A percentile compares a stretch with the other conserved stretches of the same genome.
Evolutionary conservation across 2,113 vertebrate genomes (phyloP).

Genomic region (Sylvicapra grimmia): DNA sequence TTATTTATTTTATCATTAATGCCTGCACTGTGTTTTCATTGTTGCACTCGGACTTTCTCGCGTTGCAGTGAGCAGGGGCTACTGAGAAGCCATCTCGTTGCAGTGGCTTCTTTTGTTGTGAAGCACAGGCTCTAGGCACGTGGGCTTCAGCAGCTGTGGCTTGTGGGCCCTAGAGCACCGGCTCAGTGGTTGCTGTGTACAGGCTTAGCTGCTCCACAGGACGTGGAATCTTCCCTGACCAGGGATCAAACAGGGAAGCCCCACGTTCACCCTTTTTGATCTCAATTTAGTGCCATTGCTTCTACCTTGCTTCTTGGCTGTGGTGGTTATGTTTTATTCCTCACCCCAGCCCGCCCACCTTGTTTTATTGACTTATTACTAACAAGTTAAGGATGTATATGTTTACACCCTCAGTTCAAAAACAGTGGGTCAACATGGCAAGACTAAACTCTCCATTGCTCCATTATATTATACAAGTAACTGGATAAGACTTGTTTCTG

Average conservation of each 20-base stretch:
- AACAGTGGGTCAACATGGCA: too few species aligned
- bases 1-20: neutral
- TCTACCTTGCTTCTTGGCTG: neutral
- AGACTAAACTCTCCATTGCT: neutral
- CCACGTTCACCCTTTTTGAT: neutral
- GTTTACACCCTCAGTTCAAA: too few species aligned
- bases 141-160: neutral
- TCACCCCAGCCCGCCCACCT: too few species aligned
- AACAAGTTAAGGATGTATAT: too few species aligned
- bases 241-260: neutral
- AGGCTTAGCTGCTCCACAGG: neutral
- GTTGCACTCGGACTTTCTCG: neutral
- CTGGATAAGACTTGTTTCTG: neutral
- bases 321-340: fast-evolving
- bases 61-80: neutral
- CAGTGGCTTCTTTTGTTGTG: fast-evolving
- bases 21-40: neutral
- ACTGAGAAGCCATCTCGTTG: neutral
- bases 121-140: neutral
- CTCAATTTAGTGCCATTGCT: neutral
- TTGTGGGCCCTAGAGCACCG: neutral
- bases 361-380: too few species aligned
- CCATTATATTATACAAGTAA: neutral
- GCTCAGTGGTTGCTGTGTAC: fast-evolving
- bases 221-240: neutral